Conservation (phyloP, 2,797 vertebrate genomes). For the Allobates femoralis region DNA sequence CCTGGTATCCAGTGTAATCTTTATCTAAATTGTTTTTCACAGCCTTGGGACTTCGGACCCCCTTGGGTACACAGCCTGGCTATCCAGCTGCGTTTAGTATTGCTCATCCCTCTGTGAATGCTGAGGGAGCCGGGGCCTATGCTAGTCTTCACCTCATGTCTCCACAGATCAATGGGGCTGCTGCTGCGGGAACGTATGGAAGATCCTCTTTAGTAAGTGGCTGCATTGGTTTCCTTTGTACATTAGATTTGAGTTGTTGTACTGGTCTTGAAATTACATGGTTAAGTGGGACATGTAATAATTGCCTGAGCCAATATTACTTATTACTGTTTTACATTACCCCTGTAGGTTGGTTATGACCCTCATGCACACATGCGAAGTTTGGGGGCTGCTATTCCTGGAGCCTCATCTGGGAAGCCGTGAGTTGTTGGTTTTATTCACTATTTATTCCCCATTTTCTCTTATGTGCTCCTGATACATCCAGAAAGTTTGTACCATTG, state of each 20-base stretch:
- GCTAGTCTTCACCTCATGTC: slow-evolving; percentile 84
- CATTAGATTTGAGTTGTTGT: no score
- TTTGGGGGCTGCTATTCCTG: slow-evolving; percentile 80
- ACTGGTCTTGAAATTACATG: not conserved
- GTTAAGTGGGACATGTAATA: not conserved
- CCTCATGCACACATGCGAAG: slow-evolving; percentile 80
- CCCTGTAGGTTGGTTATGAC: slow-evolving; percentile 79
- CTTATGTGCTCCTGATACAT: not conserved
- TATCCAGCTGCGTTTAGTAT: slow-evolving; percentile 86
- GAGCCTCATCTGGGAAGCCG: slow-evolving; percentile 77
- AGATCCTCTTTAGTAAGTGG: slow-evolving; percentile 83
- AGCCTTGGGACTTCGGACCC: slow-evolving; percentile 87
- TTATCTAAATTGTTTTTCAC: slow-evolving; percentile 2
- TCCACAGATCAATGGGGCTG: slow-evolving; percentile 83
- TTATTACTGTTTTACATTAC: not conserved
- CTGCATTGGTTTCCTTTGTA: not conserved
- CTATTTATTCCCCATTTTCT: not conserved
- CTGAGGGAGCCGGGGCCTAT: slow-evolving; percentile 81
- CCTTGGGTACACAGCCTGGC: slow-evolving; percentile 82
- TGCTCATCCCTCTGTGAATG: slow-evolving; percentile 83
- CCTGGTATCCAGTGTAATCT: not conserved
- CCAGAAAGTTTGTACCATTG: not conserved
- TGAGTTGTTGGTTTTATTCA: slow-evolving; percentile 66
- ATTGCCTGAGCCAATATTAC: no score
- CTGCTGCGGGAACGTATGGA: slow-evolving; percentile 75